These are phyloP conservation scores for Cheilosia vulpina DNA, from an alignment of 2,888 invertebrate species.

Conservation along the genomic window DNA sequence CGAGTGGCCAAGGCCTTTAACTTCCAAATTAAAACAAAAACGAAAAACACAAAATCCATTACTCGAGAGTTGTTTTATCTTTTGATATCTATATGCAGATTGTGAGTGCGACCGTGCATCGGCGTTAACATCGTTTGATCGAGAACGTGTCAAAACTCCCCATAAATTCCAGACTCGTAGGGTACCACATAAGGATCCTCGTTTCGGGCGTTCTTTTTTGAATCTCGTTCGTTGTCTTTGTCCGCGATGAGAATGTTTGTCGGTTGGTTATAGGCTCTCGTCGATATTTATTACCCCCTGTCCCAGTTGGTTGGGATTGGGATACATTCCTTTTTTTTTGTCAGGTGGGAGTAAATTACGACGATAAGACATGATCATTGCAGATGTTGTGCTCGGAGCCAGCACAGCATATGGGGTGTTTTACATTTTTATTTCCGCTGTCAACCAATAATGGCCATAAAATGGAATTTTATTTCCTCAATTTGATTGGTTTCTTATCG, in stretches of 20 bases:
- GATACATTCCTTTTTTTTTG: slow-evolving; percentile 38
- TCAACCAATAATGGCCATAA: slow-evolving; percentile 27
- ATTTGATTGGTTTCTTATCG: slow-evolving; percentile 28
- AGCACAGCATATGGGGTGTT: neutral
- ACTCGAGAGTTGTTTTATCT: slow-evolving; percentile 59
- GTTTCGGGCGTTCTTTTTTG: slow-evolving; percentile 18
- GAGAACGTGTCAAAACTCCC: slow-evolving; percentile 66
- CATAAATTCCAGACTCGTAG: slow-evolving; percentile 43
- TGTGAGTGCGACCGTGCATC: slow-evolving; percentile 25
- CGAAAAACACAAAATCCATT: neutral
- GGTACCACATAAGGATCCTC: slow-evolving; percentile 27
- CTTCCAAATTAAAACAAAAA: neutral
- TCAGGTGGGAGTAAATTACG: slow-evolving; percentile 66
- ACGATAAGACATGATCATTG: slow-evolving; percentile 58
- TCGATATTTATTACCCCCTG: slow-evolving; percentile 29
- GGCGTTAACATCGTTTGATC: slow-evolving; percentile 62
- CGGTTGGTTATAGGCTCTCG: slow-evolving; percentile 3
- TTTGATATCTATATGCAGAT: slow-evolving; percentile 62
- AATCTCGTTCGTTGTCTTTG: slow-evolving; percentile 24
- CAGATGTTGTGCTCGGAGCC: slow-evolving; percentile 26
- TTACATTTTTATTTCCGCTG: slow-evolving; percentile 19
- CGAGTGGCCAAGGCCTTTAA: neutral
- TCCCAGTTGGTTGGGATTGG: slow-evolving; percentile 21
- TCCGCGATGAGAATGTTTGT: slow-evolving; percentile 19
- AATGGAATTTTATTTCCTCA: slow-evolving; percentile 45